These are phyloP conservation scores for Reticulitermes lucifugus DNA, from an alignment of 2,888 invertebrate genomes.

Conservation along the genomic window DNA sequence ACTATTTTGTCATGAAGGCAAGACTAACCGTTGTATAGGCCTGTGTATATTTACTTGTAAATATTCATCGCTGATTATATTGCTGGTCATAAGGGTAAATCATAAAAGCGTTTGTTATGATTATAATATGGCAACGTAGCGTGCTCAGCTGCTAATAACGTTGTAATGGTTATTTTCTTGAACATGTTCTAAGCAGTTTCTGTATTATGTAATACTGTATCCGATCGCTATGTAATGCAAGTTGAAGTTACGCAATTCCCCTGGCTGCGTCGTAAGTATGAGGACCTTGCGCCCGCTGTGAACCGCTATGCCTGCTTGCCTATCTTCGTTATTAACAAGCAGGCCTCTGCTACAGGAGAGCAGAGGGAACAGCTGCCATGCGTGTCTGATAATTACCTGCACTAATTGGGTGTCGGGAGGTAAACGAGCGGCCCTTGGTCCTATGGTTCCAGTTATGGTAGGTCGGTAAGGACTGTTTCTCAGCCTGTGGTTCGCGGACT, in stretches of 20 bases:
- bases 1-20: too few species aligned
- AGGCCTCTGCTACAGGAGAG: background rate
- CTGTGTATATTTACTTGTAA: background rate
- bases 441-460: too few species aligned
- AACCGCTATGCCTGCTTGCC: background rate
- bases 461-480: too few species aligned
- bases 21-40: background rate
- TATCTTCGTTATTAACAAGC: background rate
- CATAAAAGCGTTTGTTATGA: background rate
- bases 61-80: background rate
- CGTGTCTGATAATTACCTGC: too few species aligned
- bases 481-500: too few species aligned
- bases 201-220: background rate
- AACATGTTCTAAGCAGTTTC: background rate
- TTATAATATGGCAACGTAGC: background rate
- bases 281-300: background rate
- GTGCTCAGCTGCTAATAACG: background rate
- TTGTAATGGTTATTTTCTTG: background rate
- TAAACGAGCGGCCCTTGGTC: too few species aligned
- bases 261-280: background rate
- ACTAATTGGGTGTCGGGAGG: too few species aligned
- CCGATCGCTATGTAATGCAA: background rate
- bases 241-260: constrained; percentile 4
- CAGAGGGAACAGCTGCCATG: background rate
- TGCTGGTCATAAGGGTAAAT: background rate